Evolutionary conservation across 2,113 vertebrate genomes (phyloP).

Genomic region (Platysternon megacephalum): DNA sequence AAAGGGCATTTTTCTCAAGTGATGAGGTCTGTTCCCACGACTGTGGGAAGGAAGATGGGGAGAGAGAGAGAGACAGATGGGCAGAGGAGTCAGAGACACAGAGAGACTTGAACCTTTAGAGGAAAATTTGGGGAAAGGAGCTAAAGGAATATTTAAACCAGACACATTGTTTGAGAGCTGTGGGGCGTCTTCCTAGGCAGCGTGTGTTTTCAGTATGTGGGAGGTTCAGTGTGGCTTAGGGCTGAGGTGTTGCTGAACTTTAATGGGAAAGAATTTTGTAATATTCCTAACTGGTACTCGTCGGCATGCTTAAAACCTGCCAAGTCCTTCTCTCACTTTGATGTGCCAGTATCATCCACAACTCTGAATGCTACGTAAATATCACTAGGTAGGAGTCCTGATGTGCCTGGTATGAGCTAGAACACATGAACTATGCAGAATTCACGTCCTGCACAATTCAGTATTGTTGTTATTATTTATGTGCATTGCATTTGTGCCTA

Average conservation of each 20-base stretch:
- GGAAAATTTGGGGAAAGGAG: neutral
- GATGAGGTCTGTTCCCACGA: slow-evolving; percentile 71
- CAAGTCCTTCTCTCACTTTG: neutral
- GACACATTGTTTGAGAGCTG: neutral
- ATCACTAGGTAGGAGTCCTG: neutral
- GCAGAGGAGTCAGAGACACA: neutral
- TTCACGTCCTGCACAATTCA: neutral
- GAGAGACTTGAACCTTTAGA: neutral
- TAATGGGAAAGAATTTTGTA: neutral
- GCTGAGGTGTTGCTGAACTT: neutral
- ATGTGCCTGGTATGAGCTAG: neutral
- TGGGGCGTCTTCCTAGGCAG: neutral
- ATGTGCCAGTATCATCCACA: neutral
- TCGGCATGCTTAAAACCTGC: accelerated
- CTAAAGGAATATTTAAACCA: slow-evolving; percentile 18
- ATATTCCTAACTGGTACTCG: neutral
- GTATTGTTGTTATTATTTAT: neutral
- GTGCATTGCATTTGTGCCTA: neutral
- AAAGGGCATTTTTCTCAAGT: slow-evolving; percentile 71
- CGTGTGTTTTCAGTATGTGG: neutral
- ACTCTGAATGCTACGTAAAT: neutral
- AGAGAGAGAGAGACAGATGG: slow-evolving; percentile 18
- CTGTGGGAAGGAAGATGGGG: slow-evolving; percentile 46
- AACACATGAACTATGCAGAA: neutral
- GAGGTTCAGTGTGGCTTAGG: neutral